Base-by-base conservation (phyloP, 2,797 vertebrate genomes). In the Nyctalus aviator region DNA sequence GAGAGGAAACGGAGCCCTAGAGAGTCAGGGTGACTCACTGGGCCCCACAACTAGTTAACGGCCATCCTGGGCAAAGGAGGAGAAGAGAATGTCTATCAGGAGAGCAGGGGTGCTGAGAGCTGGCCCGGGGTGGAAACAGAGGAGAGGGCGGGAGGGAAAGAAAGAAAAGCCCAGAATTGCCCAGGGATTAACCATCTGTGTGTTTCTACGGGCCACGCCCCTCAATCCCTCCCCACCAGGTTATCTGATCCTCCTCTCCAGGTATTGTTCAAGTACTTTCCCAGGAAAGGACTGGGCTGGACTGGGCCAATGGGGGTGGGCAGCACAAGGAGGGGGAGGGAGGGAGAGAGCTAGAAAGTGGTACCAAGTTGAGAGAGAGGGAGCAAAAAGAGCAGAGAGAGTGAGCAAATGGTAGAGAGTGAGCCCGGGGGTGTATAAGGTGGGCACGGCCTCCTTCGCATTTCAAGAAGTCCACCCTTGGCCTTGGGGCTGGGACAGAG, bases 101-200 rank as follows among this genome's bases (percentile, higher is more conserved):
- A 69, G 37, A 68, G 50, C 62, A 21, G 37, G 14, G 48, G 25
- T 25, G 17, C 48, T 59, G 86, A 88, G 89, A 82, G 81, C 50
- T 13, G 84, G 57, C 46, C 81, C 11, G 9, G 79, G 44, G 68
- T 82, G 37, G 94, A 57, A 93, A 77, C 76, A 64, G 75, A 18
- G 32, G 30, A 53, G 55, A 14, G 71, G 48, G 69, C 3, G 12
- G 25, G n/a, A 14, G 35, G 18, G 18, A 32, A 20, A 57, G 76
- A 62, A 73, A 86, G 41, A 76, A 91, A 93, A 88, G 64, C 81
- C 35, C 94, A 94, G 91, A 50, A 59, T 8, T 55, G 32, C 84
- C 93, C 87, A 83, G 94, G 97, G 96, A 97, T 96, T 95, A 93
- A 78, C 96, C 96, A 96, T 96, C 97, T 97, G 97, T 92, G 94